Evolutionary conservation across 2,888 invertebrate genomes (phyloP), one percentile per base, ranked within the genome.

Genomic region (Apomyelois bistriatella): DNA sequence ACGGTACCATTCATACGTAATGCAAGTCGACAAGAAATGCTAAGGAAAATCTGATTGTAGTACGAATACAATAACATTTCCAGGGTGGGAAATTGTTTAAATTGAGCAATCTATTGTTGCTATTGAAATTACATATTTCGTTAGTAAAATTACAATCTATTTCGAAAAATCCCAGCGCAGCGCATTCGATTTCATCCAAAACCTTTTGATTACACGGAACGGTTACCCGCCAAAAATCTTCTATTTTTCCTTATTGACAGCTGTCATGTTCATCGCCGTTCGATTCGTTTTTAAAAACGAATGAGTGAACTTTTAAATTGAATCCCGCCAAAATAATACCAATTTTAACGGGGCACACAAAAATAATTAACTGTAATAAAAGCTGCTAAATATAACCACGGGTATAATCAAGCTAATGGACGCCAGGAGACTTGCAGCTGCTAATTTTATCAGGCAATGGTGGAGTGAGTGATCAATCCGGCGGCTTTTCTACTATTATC

Each of bases 381-480:
- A 4, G 52, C 36, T 7, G 36, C 41, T 60, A 57, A 56, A 60
- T 60, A 60, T 58, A 60, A 53, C 52, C 28, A 1, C 13, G 52
- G 9, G 54, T 36, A 51, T 54, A 57, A 58, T 58, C 53, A 58
- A 54, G 49, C 42, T 48, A 48, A 59, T 54, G 55, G 57, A 22
- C 30, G 48, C 42, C 36, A 48, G 38, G 51, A 52, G 38, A 32
- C 54, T n/a, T 56, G 53, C 56, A 56, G 56, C 59, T 58, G 57
- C 46, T 47, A 22, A 43, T 51, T 53, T 49, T 57, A 57, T 56
- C 48, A 41, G 41, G 30, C 46, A 46, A 35, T 48, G 46, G 41
- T 53, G 48, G 48, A 36, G 37, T 36, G 48, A 36, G 37, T 36
- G 50, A 51, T 51, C 51, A 51, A 42, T 51, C 35, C 41, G 32